phyloP scores from a whole-genome alignment of 2,797 vertebrate genomes.

The Phylloscopus collybita region DNA sequence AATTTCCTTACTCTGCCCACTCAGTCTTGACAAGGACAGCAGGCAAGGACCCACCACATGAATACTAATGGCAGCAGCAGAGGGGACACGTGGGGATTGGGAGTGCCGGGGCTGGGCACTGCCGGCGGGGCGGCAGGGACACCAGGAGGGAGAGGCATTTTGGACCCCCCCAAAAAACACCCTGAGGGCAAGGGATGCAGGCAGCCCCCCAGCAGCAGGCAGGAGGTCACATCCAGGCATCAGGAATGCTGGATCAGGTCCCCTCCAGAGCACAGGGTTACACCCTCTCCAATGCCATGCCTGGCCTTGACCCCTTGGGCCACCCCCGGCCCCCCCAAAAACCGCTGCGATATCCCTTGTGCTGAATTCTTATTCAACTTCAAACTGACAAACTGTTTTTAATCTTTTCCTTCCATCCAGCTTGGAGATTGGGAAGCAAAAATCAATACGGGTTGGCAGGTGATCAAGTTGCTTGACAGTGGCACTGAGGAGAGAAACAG shows the following conservation, averaged over 20 bases:
- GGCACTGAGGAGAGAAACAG: constrained; percentile 61
- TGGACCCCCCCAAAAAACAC: not conserved
- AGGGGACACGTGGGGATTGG: not conserved
- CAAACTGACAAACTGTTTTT: constrained; percentile 99
- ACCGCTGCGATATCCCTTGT: constrained; percentile 82
- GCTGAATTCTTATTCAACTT: constrained; percentile 97
- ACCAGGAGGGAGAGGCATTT: accelerated
- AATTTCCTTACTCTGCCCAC: constrained; percentile 57
- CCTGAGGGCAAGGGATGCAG: not conserved
- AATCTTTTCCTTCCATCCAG: constrained; percentile 98
- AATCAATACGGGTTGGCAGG: constrained; percentile 98
- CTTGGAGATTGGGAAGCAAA: constrained; percentile 98
- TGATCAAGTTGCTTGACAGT: constrained; percentile 88
- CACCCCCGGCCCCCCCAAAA: not conserved
- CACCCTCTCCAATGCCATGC: not conserved
- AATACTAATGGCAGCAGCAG: constrained; percentile 36
- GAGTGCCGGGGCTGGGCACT: not conserved
- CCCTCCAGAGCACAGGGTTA: not conserved
- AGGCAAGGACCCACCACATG: not conserved
- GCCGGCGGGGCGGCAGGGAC: accelerated
- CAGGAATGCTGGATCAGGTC: not conserved
- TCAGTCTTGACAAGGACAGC: constrained; percentile 73
- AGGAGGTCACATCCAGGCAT: not conserved
- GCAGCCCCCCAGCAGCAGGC: not conserved
- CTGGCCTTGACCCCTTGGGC: constrained; percentile 79